Evolutionary conservation across 2,888 invertebrate genomes (phyloP).

Genomic region (Pyrrhosoma nymphula): DNA sequence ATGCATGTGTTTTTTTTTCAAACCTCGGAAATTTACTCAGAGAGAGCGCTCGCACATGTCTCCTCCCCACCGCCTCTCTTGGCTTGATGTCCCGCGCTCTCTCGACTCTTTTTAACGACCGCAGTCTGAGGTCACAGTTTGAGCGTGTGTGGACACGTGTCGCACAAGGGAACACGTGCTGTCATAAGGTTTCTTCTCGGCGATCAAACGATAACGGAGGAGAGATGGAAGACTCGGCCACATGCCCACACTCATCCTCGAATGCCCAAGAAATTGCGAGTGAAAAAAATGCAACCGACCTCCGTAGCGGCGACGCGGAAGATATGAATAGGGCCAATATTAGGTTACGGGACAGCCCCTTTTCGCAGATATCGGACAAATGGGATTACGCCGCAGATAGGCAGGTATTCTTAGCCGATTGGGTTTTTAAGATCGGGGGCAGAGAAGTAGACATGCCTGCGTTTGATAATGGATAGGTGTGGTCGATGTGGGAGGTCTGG

Average conservation of each 20-base stretch:
- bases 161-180: not conserved
- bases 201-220: constrained; percentile 15
- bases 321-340: not conserved
- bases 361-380: not conserved
- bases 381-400: not conserved
- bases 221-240: not conserved
- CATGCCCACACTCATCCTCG: not conserved
- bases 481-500: not conserved
- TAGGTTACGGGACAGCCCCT: not conserved
- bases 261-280: not conserved
- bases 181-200: not conserved
- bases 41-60: not conserved
- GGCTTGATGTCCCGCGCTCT: not conserved
- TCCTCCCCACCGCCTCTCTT: not conserved
- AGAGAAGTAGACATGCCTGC: not conserved
- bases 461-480: not conserved
- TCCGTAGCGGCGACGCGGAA: not conserved
- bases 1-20: not conserved
- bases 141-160: not conserved
- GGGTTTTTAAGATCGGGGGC: not conserved
- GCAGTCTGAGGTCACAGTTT: not conserved
- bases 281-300: not conserved
- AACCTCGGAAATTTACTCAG: not conserved
- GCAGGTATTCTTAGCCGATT: not conserved
- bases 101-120: constrained; percentile 12